Conservation (phyloP, 2,113 vertebrate genomes). For the Campylorhamphus procurvoides region DNA sequence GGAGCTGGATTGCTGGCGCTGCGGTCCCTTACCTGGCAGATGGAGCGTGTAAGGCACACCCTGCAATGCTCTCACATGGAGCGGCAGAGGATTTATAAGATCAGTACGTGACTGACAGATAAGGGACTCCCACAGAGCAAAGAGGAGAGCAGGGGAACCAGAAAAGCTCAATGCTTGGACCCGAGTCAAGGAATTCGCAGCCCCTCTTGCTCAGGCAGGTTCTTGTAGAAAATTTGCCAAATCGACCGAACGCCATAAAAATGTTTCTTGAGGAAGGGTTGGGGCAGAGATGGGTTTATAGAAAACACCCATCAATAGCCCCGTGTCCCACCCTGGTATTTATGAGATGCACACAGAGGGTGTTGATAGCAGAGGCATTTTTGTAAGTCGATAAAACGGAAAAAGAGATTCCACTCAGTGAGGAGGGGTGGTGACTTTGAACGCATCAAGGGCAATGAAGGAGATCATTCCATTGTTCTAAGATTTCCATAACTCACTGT, state of each 20-base stretch:
- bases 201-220: conserved; percentile 61
- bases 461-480: conserved; percentile 71
- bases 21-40: conserved; percentile 6
- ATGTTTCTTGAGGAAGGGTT: not conserved
- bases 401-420: conserved; percentile 20
- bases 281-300: not conserved
- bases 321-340: conserved; percentile 35
- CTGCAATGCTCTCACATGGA: not conserved
- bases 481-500: conserved; percentile 72
- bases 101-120: conserved; percentile 42
- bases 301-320: not conserved
- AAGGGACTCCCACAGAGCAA: conserved; percentile 59
- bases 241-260: not conserved
- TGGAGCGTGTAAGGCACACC: conserved; percentile 1
- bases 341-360: conserved; percentile 35
- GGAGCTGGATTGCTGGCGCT: not conserved
- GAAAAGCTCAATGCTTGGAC: conserved; percentile 31
- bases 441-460: conserved; percentile 15
- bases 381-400: conserved; percentile 45
- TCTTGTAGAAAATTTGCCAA: conserved; percentile 42
- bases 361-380: conserved; percentile 50
- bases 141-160: not conserved
- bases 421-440: conserved; percentile 47
- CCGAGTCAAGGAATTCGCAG: conserved; percentile 60
- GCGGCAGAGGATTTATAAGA: not conserved